Conservation (phyloP, 2,113 vertebrate genomes). For the Silurus meridionalis region DNA sequence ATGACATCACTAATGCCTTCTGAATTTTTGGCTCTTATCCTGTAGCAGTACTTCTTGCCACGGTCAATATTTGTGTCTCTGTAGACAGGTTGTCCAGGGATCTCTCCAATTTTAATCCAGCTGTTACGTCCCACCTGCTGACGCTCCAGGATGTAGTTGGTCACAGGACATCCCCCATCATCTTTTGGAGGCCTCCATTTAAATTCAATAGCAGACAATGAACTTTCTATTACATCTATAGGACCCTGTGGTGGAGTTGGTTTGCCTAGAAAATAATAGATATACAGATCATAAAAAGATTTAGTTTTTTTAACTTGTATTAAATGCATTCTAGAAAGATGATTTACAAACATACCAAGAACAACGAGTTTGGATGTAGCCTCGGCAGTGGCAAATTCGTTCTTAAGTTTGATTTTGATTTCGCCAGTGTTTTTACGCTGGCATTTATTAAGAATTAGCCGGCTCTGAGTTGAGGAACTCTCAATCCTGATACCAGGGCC, state of each 20-base stretch:
- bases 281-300: background rate
- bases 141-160: slow-evolving; percentile 77
- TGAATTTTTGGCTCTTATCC: slow-evolving; percentile 76
- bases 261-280: slow-evolving; percentile 70
- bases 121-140: slow-evolving; percentile 77
- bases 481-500: slow-evolving; percentile 69
- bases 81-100: slow-evolving; percentile 67
- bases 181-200: slow-evolving; percentile 83
- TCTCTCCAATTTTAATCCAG: slow-evolving; percentile 78
- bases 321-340: background rate
- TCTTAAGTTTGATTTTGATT: slow-evolving; percentile 82
- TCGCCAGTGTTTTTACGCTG: slow-evolving; percentile 79
- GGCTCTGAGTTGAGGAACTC: slow-evolving; percentile 66
- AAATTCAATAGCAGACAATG: slow-evolving; percentile 72
- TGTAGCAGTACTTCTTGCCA: slow-evolving; percentile 81
- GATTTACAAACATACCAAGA: slow-evolving; percentile 71
- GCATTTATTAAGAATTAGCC: slow-evolving; percentile 74
- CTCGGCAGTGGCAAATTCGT: slow-evolving; percentile 76
- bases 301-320: background rate
- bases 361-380: slow-evolving; percentile 77
- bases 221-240: slow-evolving; percentile 74
- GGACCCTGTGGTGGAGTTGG: slow-evolving; percentile 81
- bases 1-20: slow-evolving; percentile 80
- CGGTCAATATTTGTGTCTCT: slow-evolving; percentile 74
- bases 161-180: slow-evolving; percentile 76